A percentile compares a stretch with the other conserved stretches of the same genome.
Evolutionary conservation across 2,113 vertebrate species (phyloP).

Genomic region (Isichthys henryi): DNA sequence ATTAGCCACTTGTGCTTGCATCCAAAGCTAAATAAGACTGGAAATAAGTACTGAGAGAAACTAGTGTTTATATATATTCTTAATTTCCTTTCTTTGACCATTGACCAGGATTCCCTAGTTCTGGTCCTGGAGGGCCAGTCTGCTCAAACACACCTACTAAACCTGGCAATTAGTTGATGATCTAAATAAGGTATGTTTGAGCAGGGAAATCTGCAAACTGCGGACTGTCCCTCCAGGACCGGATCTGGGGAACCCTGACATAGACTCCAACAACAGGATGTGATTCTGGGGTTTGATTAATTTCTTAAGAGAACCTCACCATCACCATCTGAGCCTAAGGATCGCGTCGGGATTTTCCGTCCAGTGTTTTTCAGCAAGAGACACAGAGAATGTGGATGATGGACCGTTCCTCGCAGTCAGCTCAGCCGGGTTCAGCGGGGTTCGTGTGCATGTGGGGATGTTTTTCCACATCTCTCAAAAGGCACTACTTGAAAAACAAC

Average conservation of each 20-base stretch:
- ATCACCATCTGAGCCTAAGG: not conserved
- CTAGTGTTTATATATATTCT: not conserved
- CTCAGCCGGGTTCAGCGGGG: not conserved
- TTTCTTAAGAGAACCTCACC: not conserved
- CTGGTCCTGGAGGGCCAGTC: not conserved
- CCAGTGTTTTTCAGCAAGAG: not conserved
- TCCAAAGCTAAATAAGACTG: not conserved
- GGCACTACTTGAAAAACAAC: conserved; percentile 11
- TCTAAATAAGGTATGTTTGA: not conserved
- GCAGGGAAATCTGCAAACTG: not conserved
- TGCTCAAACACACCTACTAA: not conserved
- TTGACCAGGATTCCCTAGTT: not conserved
- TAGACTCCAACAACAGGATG: not conserved
- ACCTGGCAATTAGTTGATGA: not conserved
- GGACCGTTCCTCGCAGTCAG: not conserved
- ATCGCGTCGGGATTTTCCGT: not conserved
- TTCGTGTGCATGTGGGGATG: not conserved
- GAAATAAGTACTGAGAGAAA: not conserved
- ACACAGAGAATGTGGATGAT: not conserved
- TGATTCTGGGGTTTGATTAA: not conserved
- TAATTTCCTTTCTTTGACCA: not conserved
- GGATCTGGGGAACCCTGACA: not conserved
- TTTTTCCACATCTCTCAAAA: not conserved
- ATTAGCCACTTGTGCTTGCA: not conserved
- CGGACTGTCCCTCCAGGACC: not conserved